Base-by-base conservation (phyloP, 2,113 vertebrate species). In the Axis porcinus region DNA sequence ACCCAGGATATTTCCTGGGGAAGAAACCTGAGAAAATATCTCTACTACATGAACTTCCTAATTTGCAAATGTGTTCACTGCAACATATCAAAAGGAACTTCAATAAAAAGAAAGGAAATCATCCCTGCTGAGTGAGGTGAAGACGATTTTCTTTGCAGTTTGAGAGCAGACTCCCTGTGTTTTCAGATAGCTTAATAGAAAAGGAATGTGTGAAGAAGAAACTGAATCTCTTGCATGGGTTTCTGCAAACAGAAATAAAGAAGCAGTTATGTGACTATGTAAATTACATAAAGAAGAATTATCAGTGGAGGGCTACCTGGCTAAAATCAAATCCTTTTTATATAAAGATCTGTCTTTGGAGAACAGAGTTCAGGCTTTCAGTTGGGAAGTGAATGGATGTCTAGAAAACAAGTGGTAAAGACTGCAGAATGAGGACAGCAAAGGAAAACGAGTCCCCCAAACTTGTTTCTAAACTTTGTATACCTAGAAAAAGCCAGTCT, bases 121-220 rank as follows among this genome's bases (percentile, higher is more conserved):
- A 54, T 36, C 79, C 50, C 79, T 36, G 33, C 33, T 52, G 10
- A 23, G 10, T 82, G 50, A 15, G 33, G 50, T 55, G 33, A 55
- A n/a, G 50, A 54, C 25, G 1, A 36, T 36, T 83, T 83, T 83
- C 50, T 55, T 83, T 55, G 33, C 33, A 83, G 21, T 83, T 54
- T n/a, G 33, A 52, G 81, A 55, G 81, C 33, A 55, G 81, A 36
- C 50, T 83, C 79, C 28, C 8, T 55, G 11, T 27, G 21, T 54
- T 83, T 55, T 54, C 50, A 98, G 98, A 99, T 94, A 99, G 98
- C 7, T 96, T 98, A 97, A 99, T 99, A 50, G 99, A 99, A 93
- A 99, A 99, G 99, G 99, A 99, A 91, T 99, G 99, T 21, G 98
- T 99, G 78, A 99, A 99, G 96, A 99, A 99, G 98, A 99, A 99